Evolutionary conservation across 2,797 vertebrate species (phyloP).

Genomic region (Novumbra hubbsi): DNA sequence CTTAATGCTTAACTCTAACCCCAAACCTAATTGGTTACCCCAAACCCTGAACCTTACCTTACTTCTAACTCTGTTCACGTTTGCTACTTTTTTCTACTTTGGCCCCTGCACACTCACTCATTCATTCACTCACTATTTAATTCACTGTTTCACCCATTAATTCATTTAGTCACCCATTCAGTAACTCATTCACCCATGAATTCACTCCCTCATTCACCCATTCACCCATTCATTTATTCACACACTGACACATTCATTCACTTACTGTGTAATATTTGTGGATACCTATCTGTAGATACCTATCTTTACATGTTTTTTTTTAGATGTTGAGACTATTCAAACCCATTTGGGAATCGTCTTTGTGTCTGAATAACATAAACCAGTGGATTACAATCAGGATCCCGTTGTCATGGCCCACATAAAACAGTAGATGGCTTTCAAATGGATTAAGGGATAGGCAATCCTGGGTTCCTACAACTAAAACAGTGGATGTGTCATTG

Average conservation of each 20-base stretch:
- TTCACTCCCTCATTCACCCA: background rate
- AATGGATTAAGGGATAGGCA: slow-evolving; percentile 20
- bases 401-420: slow-evolving; percentile 55
- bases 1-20: no score
- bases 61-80: no score
- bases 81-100: background rate
- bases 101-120: background rate
- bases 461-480: slow-evolving; percentile 32
- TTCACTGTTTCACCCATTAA: no score
- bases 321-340: slow-evolving; percentile 61
- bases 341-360: slow-evolving; percentile 63
- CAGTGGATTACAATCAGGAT: slow-evolving; percentile 56
- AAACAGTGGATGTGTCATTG: slow-evolving; percentile 54
- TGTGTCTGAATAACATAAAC: slow-evolving; percentile 68
- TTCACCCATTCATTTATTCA: no score
- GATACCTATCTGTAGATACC: slow-evolving; percentile 63
- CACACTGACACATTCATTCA: background rate
- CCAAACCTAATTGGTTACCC: no score
- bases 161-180: no score
- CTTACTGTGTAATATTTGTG: slow-evolving; percentile 36
- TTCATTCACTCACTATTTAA: no score
- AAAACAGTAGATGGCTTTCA: slow-evolving; percentile 58
- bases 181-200: background rate
- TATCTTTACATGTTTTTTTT: slow-evolving; percentile 62
- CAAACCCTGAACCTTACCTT: no score